These are phyloP conservation scores for Neocloeon triangulifer DNA, from an alignment of 1,140 invertebrate species.

Conservation along the genomic window DNA sequence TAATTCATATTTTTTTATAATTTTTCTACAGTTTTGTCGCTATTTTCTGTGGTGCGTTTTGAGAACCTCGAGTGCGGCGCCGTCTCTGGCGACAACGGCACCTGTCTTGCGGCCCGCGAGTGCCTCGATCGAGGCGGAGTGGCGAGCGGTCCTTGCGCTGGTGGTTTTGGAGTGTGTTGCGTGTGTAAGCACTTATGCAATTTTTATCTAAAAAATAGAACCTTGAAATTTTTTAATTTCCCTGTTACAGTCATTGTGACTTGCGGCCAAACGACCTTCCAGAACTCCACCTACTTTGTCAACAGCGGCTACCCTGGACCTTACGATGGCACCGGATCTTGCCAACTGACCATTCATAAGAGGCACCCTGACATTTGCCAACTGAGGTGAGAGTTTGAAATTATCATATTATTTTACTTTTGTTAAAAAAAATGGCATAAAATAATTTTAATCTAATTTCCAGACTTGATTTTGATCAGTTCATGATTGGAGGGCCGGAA, in stretches of 20 bases:
- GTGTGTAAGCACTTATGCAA: slow-evolving; percentile 35
- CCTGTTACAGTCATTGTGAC: slow-evolving; percentile 36
- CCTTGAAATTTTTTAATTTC: no score
- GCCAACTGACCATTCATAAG: slow-evolving; percentile 58
- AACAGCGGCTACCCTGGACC: slow-evolving; percentile 50
- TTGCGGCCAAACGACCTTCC: slow-evolving; percentile 46
- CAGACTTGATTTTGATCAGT: slow-evolving; percentile 58
- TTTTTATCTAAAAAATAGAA: slow-evolving; percentile 5
- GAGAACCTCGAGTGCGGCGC: slow-evolving; percentile 40
- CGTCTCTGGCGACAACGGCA: slow-evolving; percentile 48
- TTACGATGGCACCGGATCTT: slow-evolving; percentile 54
- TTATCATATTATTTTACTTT: slow-evolving; percentile 2
- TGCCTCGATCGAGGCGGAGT: slow-evolving; percentile 39
- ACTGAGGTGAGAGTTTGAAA: slow-evolving; percentile 38
- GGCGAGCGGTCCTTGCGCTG: slow-evolving; percentile 47
- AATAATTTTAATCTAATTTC: slow-evolving; percentile 1
- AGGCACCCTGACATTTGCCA: slow-evolving; percentile 54
- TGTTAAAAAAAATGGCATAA: slow-evolving; percentile 4
- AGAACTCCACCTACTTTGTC: slow-evolving; percentile 68
- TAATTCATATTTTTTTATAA: no score
- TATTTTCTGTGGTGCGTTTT: slow-evolving; percentile 52
- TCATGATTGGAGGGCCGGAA: slow-evolving; percentile 46
- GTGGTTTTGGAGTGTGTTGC: slow-evolving; percentile 50
- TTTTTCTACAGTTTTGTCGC: slow-evolving; percentile 46
- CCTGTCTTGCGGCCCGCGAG: slow-evolving; percentile 41